These are phyloP conservation scores for Catajapyx aquilonaris DNA, from an alignment of 1,140 invertebrate genomes.

Conservation along the genomic window DNA sequence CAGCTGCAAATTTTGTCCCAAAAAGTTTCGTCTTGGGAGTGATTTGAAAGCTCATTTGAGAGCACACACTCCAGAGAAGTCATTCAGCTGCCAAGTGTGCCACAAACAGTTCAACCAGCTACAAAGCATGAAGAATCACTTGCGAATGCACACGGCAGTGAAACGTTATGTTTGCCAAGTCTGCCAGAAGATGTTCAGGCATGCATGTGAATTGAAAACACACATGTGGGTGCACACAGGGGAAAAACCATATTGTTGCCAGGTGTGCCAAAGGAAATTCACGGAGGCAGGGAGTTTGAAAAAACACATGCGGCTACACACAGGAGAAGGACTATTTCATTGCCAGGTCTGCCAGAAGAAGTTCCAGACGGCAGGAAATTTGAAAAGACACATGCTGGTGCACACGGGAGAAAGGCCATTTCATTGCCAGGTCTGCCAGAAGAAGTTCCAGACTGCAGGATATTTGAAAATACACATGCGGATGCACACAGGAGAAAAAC, in stretches of 20 bases:
- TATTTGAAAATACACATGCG: too few species aligned
- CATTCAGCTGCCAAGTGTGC: constrained; percentile 3
- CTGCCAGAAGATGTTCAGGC: constrained; percentile 4
- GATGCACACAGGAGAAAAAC: too few species aligned
- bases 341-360: too few species aligned
- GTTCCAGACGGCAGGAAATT: too few species aligned
- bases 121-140: not conserved
- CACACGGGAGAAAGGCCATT: too few species aligned
- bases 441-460: too few species aligned
- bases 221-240: constrained; percentile 3
- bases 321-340: too few species aligned
- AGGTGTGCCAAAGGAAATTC: constrained; percentile 1
- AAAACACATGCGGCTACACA: too few species aligned
- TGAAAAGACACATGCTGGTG: too few species aligned
- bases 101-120: not conserved
- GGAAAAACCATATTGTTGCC: constrained; percentile 5
- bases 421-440: too few species aligned
- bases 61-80: not conserved
- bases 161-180: constrained; percentile 2
- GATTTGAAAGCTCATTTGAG: not conserved
- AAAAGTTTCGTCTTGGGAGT: not conserved
- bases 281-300: too few species aligned
- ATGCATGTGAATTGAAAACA: not conserved
- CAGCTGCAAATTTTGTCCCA: not conserved
- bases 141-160: constrained; percentile 3